Base-by-base conservation (phyloP, 2,113 vertebrate species). In the Agapornis roseicollis region DNA sequence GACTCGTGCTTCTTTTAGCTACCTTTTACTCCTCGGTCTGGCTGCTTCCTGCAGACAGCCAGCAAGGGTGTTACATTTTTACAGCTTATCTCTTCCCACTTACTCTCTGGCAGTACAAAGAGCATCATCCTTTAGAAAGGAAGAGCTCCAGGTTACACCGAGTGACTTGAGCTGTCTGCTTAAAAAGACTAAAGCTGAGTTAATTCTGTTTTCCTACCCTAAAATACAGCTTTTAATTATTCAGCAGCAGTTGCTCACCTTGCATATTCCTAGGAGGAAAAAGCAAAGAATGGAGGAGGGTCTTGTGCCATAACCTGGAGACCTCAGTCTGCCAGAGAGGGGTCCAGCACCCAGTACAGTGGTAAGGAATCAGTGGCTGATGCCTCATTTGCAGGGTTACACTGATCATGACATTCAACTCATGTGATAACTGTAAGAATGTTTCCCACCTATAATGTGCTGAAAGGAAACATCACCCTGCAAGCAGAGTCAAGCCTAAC, bases 341-440 rank as follows among this genome's bases (percentile, higher is more conserved):
- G 41, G 41, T 2, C 50, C 22, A 18, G 79, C 46, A 22, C 35
- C 6, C 29, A 11, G 37, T 18, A 28, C 29, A 56, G 46, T 20
- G 27, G 25, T 19, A 10, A 39, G 56, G 18, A 10, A 20, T 31
- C 14, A 3, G 28, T 23, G 31, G 60, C 49, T 39, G 68, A 11
- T 42, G 42, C 49, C 44, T 52, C 5, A 0, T 20, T 9, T 5
- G 4, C 0, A 7, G 25, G 42, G 15, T 47, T 66, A 42, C 5
- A 6, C 41, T 44, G 73, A 50, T 85, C 22, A 0, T 12, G n/a
- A 2, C 4, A 1, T 39, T 55, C 5, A 2, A 9, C 22, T 71
- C 25, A 2, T 0, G 0, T 20, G 53, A 53, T 9, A n/a, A 2
- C 49, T 76, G 44, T 15, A 9, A 10, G 16, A 37, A 5, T 3